A percentile compares a stretch with the other conserved stretches of the same genome.
Conservation (phyloP, 1,140 invertebrate genomes). For the Bombyx mandarina region DNA sequence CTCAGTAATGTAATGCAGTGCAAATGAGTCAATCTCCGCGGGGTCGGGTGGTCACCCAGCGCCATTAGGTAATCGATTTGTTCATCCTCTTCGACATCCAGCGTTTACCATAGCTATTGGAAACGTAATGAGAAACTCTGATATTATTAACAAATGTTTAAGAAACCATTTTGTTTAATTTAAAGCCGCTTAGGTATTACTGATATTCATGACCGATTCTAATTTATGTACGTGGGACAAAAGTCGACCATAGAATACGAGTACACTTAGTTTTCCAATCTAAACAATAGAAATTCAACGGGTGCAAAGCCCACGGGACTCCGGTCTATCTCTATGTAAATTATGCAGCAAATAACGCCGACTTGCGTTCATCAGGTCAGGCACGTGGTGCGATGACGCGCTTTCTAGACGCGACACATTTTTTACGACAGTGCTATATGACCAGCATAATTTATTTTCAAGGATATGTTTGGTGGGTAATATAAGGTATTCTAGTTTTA, state of each 20-base stretch:
- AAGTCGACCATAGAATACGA: slow-evolving; percentile 39
- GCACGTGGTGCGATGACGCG: slow-evolving; percentile 30
- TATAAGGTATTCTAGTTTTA: slow-evolving; percentile 13
- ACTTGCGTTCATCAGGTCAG: slow-evolving; percentile 54
- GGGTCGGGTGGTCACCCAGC: slow-evolving; percentile 48
- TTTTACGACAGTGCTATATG: slow-evolving; percentile 13
- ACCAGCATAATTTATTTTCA: slow-evolving; percentile 11
- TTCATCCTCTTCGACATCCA: slow-evolving; percentile 45
- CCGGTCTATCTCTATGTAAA: slow-evolving; percentile 68
- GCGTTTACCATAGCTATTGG: slow-evolving; percentile 17
- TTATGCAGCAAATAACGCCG: slow-evolving; percentile 63
- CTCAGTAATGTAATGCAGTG: slow-evolving; percentile 69
- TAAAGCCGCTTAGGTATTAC: too few relatives aligned
- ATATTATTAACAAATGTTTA: background rate
- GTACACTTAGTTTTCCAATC: slow-evolving; percentile 68
- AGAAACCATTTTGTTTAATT: too few relatives aligned
- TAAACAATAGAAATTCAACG: slow-evolving; percentile 70
- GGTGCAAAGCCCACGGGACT: slow-evolving; percentile 61
- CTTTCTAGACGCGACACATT: slow-evolving; percentile 11
- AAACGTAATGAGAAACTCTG: slow-evolving; percentile 2
- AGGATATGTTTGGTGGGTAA: background rate
- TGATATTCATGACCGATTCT: too few relatives aligned
- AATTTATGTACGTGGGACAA: slow-evolving; percentile 34
- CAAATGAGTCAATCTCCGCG: slow-evolving; percentile 69
- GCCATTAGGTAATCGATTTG: slow-evolving; percentile 67